Base-by-base conservation (phyloP, 2,888 invertebrate species). In the Eumerus sabulonum region DNA sequence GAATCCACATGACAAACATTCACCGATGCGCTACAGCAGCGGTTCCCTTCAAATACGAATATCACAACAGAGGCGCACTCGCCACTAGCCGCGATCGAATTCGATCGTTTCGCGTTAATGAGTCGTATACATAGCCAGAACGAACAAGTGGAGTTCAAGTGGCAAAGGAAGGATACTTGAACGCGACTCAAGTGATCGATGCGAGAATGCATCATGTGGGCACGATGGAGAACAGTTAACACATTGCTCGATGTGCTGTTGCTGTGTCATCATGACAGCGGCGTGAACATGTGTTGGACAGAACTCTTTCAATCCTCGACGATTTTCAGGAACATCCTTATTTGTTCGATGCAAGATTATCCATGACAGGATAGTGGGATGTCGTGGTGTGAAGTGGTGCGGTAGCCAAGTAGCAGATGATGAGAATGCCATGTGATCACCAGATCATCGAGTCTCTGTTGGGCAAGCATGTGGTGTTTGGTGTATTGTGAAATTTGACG, bases 81-180 rank as follows among this genome's bases (percentile, higher is more conserved):
- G 27, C 27, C 2, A 27, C 27, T 7, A 27, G 27, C 7, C 27
- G 27, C n/a, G n/a, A n/a, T 27, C 57, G 59, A 59, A 68, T 64
- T 47, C 63, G 44, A 54, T 19, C 57, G 63, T 53, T 64, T 73
- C 62, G 27, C 27, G 67, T 72, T 57, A 72, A 77, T 67, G 57
- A 63, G 53, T 47, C 67, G 62, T 47, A 56, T 51, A 38, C 45
- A 36, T 35, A 42, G 13, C 68, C 72, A 36, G 27, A 45, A 16
- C 67, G 72, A 14, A 48, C 42, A 5, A 16, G 56, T 47, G 47
- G 57, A 51, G 67, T 36, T 64, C 63, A 73, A 68, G 73, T 79
- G 73, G 38, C 59, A 73, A 18, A 51, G 68, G 68, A 73, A 79
- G 73, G 77, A 77, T 63, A 79, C 77, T 79, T 73, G 73, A 79